A percentile compares a stretch with the other conserved stretches of the same genome.
Evolutionary conservation across 2,797 vertebrate species (phyloP).

Genomic region (Enteromius thamalakanensis): DNA sequence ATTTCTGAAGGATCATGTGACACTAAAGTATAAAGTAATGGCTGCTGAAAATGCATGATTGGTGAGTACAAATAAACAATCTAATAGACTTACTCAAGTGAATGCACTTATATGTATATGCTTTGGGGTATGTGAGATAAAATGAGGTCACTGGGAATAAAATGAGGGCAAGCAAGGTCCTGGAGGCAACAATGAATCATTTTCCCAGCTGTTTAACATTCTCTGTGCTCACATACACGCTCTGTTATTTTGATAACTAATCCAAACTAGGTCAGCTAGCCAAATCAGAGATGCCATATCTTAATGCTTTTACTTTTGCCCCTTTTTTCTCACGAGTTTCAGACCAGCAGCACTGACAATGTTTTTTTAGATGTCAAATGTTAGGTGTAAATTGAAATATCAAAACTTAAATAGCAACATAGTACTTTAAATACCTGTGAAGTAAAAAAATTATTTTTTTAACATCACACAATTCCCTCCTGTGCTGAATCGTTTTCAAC

Average conservation of each 20-base stretch:
- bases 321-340: conserved; percentile 1
- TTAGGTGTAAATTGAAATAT: background rate
- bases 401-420: background rate
- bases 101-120: background rate
- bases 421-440: background rate
- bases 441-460: background rate
- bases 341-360: background rate
- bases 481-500: background rate
- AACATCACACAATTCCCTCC: background rate
- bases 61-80: background rate
- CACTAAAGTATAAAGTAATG: background rate
- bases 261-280: background rate
- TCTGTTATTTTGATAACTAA: conserved; percentile 16
- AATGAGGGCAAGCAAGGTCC: background rate
- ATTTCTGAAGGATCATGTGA: background rate
- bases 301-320: background rate
- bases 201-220: conserved; percentile 6
- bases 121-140: background rate
- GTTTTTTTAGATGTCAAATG: background rate
- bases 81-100: background rate
- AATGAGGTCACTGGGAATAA: background rate
- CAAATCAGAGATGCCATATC: background rate
- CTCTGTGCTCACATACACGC: background rate
- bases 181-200: background rate
- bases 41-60: background rate